These are phyloP conservation scores for Nestor notabilis DNA, from an alignment of 2,113 vertebrate genomes.

Conservation along the genomic window DNA sequence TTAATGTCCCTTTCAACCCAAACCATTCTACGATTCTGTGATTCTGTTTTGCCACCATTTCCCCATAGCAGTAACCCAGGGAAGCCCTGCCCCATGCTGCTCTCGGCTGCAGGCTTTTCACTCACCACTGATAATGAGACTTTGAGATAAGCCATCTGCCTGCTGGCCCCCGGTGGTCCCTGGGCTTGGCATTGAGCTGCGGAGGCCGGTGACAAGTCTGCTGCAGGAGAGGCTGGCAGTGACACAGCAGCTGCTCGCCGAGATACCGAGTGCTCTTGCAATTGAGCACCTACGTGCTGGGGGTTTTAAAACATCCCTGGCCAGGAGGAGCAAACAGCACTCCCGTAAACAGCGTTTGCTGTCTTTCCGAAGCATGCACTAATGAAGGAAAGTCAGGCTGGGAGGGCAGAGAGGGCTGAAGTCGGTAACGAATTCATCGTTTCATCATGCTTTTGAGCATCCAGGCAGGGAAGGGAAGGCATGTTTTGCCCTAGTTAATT, in stretches of 20 bases:
- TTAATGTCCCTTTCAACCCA: neutral
- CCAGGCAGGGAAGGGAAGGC: neutral
- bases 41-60: neutral
- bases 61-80: neutral
- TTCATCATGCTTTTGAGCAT: neutral
- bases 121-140: slow-evolving; percentile 34
- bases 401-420: neutral
- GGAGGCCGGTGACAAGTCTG: slow-evolving; percentile 21
- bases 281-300: neutral
- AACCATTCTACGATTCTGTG: neutral
- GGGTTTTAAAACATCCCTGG: neutral
- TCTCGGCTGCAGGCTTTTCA: neutral
- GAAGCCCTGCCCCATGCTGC: neutral
- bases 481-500: slow-evolving; percentile 11
- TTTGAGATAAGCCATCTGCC: slow-evolving; percentile 73
- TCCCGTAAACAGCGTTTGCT: neutral
- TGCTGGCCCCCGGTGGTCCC: slow-evolving; percentile 1
- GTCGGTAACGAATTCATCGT: neutral
- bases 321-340: neutral
- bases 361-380: neutral
- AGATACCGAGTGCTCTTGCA: neutral
- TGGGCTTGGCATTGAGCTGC: neutral
- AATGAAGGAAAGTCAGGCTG: neutral
- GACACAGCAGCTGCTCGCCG: slow-evolving; percentile 59
- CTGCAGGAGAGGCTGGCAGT: neutral